These are phyloP conservation scores for Pseudachorutes palmiensis DNA, from an alignment of 1,140 invertebrate species.

Conservation along the genomic window DNA sequence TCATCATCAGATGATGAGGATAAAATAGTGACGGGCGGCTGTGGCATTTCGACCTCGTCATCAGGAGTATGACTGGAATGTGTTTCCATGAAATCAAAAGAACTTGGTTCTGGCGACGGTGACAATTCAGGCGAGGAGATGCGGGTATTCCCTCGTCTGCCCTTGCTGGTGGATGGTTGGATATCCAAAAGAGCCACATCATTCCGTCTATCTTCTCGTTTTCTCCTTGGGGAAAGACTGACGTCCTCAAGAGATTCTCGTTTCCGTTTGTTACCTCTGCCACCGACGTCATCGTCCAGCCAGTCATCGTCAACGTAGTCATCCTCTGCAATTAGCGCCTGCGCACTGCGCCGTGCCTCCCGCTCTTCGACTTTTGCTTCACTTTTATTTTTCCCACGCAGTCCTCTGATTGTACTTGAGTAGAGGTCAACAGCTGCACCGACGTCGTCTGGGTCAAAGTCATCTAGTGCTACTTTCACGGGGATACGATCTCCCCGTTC, in stretches of 20 bases:
- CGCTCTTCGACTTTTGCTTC: neutral
- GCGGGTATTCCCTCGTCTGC: too few species aligned
- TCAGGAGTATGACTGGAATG: too few species aligned
- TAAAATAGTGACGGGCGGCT: too few species aligned
- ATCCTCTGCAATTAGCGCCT: neutral
- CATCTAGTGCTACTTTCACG: constrained; percentile 21
- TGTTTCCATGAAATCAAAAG: too few species aligned
- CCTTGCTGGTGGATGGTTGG: too few species aligned
- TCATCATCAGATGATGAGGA: neutral
- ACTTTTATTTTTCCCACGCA: constrained; percentile 17
- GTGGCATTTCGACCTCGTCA: too few species aligned
- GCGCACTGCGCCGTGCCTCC: neutral
- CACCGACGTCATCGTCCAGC: neutral
- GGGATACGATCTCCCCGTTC: constrained; percentile 11
- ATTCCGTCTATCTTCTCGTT: constrained; percentile 10
- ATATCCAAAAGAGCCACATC: constrained; percentile 16
- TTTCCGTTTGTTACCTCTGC: neutral
- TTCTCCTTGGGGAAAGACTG: neutral
- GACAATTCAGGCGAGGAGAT: too few species aligned
- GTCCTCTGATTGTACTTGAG: constrained; percentile 11
- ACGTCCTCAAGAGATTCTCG: neutral
- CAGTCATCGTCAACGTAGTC: constrained; percentile 5
- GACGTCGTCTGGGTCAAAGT: constrained; percentile 31
- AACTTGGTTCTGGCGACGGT: too few species aligned
- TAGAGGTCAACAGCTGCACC: constrained; percentile 27